Evolutionary conservation across 37 sponge, comb jelly and placozoan genomes (phyloP).

Genomic region (Theonella swinhoei): DNA sequence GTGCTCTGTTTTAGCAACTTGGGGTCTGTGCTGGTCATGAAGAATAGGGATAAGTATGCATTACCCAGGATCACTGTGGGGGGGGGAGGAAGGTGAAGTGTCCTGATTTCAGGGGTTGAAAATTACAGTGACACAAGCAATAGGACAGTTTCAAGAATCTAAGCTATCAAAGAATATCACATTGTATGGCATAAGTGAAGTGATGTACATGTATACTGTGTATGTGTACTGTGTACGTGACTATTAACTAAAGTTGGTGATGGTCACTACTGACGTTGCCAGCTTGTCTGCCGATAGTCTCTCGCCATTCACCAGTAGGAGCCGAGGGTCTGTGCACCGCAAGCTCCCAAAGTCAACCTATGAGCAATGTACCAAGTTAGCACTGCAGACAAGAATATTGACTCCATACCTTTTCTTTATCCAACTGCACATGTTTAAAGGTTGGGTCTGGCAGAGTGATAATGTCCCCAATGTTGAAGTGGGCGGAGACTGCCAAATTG

Average conservation of each 20-base stretch:
- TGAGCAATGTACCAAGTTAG: background rate
- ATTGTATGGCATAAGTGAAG: too few relatives aligned
- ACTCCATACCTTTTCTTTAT: background rate
- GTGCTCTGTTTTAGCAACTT: slow-evolving; percentile 53
- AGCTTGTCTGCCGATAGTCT: slow-evolving; percentile 53
- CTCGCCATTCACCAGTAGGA: slow-evolving; percentile 40
- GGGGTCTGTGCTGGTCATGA: slow-evolving; percentile 46
- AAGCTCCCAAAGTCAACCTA: slow-evolving; percentile 32
- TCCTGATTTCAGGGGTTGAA: too few relatives aligned
- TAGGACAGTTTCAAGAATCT: too few relatives aligned
- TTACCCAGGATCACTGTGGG: slow-evolving; percentile 78
- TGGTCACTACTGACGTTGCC: slow-evolving; percentile 26
- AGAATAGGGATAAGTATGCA: slow-evolving; percentile 80
- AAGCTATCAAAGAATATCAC: too few relatives aligned
- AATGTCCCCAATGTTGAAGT: slow-evolving; percentile 51
- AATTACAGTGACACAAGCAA: too few relatives aligned
- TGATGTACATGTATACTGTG: too few relatives aligned
- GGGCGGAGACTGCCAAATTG: slow-evolving; percentile 54
- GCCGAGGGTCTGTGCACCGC: slow-evolving; percentile 22
- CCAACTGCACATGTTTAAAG: background rate
- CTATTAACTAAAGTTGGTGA: slow-evolving; percentile 45
- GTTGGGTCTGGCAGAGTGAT: slow-evolving; percentile 49
- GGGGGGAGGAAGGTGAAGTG: background rate
- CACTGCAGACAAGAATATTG: background rate
- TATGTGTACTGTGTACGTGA: background rate